Base-by-base conservation (phyloP, 1,140 invertebrate species). In the Oryzaephilus surinamensis region DNA sequence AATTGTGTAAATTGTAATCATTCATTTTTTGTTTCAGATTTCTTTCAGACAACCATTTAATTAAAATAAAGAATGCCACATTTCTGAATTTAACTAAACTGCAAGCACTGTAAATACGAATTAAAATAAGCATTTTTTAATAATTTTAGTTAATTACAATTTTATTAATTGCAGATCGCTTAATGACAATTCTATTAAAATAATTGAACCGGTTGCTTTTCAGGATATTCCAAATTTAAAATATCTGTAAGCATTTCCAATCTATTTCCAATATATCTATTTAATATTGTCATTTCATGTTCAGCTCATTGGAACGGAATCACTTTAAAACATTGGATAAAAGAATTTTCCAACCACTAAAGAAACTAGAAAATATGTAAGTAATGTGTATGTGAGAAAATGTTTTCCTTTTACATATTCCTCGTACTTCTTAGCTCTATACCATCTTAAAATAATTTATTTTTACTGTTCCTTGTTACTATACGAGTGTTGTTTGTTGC, bases 341-440 rank as follows among this genome's bases (percentile, higher is more conserved):
- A 35, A 56, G 51, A 18, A 52, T 68, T 6, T 60, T 71, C 6
- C 48, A 57, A 30, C 62, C 65, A 30, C 54, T 69, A 14, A 60
- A 45, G 17, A 58, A 57, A 38, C 54, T 71, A 16, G 45, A 63
- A 37, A 61, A 70, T 39, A 67, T 71, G 69, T 71, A 54, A 65
- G 64, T 62, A 43, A 21, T 14, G 18, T 8, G 6, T 14, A 8
- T 18, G 15, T 11, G 6, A 1, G 6, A 29, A 29, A 29, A 1
- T 7, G 6, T n/a, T 12, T 15, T 6, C 6, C 11, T 6, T 15
- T 29, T 6, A 6, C 11, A 2, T 7, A 2, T 11, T n/a, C 6
- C 11, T 29, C 4, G 17, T 36, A n/a, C 19, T 36, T 41, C 2
- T 32, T 18, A 2, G 18, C 16, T 29, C 17, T 2, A 41, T 13